Base-by-base conservation (phyloP, 2,797 vertebrate genomes). In the Danio choprae region DNA sequence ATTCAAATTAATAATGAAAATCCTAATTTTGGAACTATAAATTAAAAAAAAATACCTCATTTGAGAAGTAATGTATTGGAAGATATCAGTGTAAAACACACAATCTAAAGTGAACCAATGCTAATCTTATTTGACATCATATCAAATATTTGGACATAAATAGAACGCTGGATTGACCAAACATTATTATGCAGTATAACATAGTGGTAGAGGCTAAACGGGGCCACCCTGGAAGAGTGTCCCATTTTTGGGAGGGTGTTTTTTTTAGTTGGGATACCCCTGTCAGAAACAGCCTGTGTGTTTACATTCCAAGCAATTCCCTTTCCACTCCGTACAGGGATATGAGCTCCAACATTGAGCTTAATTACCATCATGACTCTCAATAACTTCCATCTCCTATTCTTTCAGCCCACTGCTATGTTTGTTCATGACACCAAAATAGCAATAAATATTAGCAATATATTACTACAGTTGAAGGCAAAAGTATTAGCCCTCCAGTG, bases 251-350 rank as follows among this genome's bases (percentile, higher is more conserved):
- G 50, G 15, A 73, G 74, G 29, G 9, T 4, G 36, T 40, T 5
- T 75, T 84, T 87, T 50, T 16, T 60, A 8, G 53, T 51, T 72
- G 87, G 53, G 75, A 84, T 68, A 71, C 63, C 50, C 82, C 77
- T 86, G 29, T 56, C 82, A 79, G 58, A 76, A 77, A 71, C 20
- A 44, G 51, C 68, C 77, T 68, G 15, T 29, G 13, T 90, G 89
- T 93, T 93, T 91, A 92, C 86, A 85, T 87, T 89, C 81, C 74
- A 82, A 67, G 77, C 51, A 65, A 75, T 77, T 65, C n/a, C 80
- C 81, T 85, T 86, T 86, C 84, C 80, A 84, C 84, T 86, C 89
- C 83, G 76, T 87, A 87, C 69, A 87, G 83, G 78, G 83, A 80
- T 70, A 75, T 67, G 67, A 55, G 64, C 46, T 76, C 56, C 71